Percentiles rank a stretch among this genome's conserved stretches.
Evolutionary conservation across 2,113 vertebrate species (phyloP).

Genomic region (Morone saxatilis): DNA sequence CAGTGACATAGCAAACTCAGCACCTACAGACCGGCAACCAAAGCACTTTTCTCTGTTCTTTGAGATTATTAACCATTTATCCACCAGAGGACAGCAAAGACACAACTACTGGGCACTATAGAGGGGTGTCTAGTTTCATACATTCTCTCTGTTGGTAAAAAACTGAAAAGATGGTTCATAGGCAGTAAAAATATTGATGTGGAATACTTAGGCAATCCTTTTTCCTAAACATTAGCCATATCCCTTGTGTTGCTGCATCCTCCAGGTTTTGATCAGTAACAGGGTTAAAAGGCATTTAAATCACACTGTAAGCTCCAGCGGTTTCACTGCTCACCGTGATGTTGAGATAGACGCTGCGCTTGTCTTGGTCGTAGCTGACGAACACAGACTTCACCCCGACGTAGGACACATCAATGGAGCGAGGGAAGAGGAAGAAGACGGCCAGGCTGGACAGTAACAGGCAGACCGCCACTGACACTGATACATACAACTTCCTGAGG

Average conservation of each 20-base stretch:
- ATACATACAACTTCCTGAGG: slow-evolving; percentile 92
- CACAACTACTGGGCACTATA: not conserved
- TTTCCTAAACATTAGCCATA: not conserved
- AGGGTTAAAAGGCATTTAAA: not conserved
- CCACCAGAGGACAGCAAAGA: not conserved
- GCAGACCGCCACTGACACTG: slow-evolving; percentile 90
- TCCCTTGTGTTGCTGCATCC: not conserved
- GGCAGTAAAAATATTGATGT: no score
- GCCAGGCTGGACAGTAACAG: slow-evolving; percentile 91
- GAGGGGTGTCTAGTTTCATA: not conserved
- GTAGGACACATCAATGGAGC: slow-evolving; percentile 92
- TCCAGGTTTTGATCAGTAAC: not conserved
- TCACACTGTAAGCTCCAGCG: not conserved
- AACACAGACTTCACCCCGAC: slow-evolving; percentile 93
- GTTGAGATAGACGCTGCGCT: slow-evolving; percentile 91
- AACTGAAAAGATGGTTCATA: not conserved
- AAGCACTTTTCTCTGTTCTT: not conserved
- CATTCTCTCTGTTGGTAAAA: not conserved
- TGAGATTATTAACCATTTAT: not conserved
- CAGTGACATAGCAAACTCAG: not conserved
- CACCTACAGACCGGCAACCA: not conserved
- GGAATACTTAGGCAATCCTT: not conserved
- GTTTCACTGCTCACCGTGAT: slow-evolving; percentile 88
- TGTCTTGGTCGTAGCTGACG: slow-evolving; percentile 87
- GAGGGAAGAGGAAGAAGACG: slow-evolving; percentile 95